Base-by-base conservation (phyloP, 1,140 invertebrate species). In the Drosophila saltans region DNA sequence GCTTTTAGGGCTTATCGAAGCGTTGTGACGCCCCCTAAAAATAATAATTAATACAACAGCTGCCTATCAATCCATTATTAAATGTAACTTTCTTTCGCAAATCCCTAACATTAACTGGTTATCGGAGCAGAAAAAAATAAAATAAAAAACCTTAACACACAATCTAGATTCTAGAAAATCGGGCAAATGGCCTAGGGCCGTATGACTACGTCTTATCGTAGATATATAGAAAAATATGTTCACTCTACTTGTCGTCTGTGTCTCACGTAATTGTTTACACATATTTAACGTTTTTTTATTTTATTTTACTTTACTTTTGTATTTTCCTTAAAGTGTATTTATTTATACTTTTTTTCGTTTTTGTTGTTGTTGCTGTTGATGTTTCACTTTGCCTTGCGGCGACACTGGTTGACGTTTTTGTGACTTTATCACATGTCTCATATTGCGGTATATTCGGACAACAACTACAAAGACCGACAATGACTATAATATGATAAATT, bases 371-470 rank as follows among this genome's bases (percentile, higher is more conserved):
- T 8, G 24, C 21, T 45, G 43, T 30, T 4, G 28, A 3, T 86
- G 83, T 83, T 88, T 86, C 88, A 43, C 80, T 69, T 71, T 89
- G 76, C 77, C 63, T 58, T 88, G 85, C 85, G 80, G 71, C 73
- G 80, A 89, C 78, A 75, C 57, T 58, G 41, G 61, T 59, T 89
- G 84, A 90, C 84, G 69, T 84, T 88, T 88, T 89, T 88, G 80
- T 88, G 84, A 88, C 84, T 88, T 88, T 89, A 89, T 88, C 84
- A 86, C 80, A 89, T 89, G 84, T 75, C 84, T 88, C 79, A 88
- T 75, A 84, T 81, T 88, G 84, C 84, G 85, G 84, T 69, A 88
- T 89, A 89, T 78, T 73, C 48, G 28, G 62, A 64, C 62, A 16
- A 58, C 56, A 26, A 40, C n/a, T 16, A 59, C 56, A 58, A 58